Percentiles rank a stretch among this genome's conserved stretches.
These are phyloP conservation scores for Nysson spinosus DNA, from an alignment of 2,888 invertebrate genomes.

Conservation along the genomic window DNA sequence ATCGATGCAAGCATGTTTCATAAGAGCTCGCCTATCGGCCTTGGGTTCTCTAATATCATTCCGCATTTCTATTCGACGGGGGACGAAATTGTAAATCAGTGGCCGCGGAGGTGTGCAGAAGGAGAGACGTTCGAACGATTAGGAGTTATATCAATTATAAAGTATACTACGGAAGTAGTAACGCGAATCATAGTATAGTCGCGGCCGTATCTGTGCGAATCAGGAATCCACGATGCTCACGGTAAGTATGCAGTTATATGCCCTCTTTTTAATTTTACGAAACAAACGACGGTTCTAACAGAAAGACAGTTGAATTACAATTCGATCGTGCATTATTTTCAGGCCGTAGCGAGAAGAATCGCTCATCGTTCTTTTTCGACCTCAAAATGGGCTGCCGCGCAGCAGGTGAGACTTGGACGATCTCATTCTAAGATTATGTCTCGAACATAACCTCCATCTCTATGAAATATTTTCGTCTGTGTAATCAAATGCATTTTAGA, in stretches of 20 bases:
- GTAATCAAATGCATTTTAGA: too few relatives aligned
- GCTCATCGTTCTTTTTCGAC: conserved; percentile 73
- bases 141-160: neutral
- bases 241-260: conserved; percentile 61
- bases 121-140: neutral
- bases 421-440: too few relatives aligned
- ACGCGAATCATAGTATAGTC: too few relatives aligned
- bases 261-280: neutral
- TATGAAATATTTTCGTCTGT: too few relatives aligned
- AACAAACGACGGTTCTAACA: conserved; percentile 14
- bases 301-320: neutral
- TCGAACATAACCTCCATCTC: conserved; percentile 51
- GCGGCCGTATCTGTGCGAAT: too few relatives aligned
- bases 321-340: conserved; percentile 44
- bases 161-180: too few relatives aligned
- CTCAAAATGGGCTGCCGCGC: conserved; percentile 72
- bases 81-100: conserved; percentile 31
- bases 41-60: conserved; percentile 41
- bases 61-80: conserved; percentile 34
- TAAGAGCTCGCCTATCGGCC: conserved; percentile 41
- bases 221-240: conserved; percentile 63
- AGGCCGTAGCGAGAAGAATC: conserved; percentile 68
- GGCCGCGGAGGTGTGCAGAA: neutral
- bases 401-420: conserved; percentile 67
- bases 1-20: conserved; percentile 15